Conservation (phyloP, 2,888 invertebrate genomes). For the Drosophila maculinotata region DNA sequence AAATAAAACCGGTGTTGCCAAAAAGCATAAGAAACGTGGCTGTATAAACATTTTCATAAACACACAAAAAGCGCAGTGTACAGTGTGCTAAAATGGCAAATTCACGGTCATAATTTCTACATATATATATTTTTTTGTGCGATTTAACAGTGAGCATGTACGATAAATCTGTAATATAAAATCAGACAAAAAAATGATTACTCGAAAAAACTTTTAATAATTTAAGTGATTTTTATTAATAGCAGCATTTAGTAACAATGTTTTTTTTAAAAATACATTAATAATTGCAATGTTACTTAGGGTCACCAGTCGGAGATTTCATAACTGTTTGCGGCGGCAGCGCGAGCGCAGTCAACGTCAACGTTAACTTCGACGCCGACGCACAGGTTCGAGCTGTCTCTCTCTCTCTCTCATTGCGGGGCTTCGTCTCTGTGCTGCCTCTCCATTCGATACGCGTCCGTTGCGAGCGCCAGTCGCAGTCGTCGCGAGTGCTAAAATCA, state of each 20-base stretch:
- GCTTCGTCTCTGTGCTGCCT: conserved; percentile 53
- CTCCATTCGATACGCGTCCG: conserved; percentile 76
- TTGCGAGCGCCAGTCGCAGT: conserved; percentile 65
- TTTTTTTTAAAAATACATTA: not conserved
- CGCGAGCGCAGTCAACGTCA: conserved; percentile 7
- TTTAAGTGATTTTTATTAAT: not conserved
- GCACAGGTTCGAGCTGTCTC: conserved; percentile 54
- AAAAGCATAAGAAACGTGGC: conserved; percentile 37
- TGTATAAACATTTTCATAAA: conserved; percentile 32
- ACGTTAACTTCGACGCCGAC: conserved; percentile 49
- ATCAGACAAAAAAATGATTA: too few relatives aligned
- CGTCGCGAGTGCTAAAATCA: conserved; percentile 54
- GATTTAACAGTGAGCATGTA: too few relatives aligned
- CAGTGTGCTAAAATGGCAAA: conserved; percentile 21
- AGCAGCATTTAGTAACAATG: not conserved
- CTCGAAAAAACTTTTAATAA: not conserved
- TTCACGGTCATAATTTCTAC: not conserved
- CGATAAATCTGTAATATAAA: not conserved
- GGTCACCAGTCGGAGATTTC: conserved; percentile 27
- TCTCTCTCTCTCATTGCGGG: conserved; percentile 31
- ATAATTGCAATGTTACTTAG: conserved; percentile 17
- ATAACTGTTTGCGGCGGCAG: conserved; percentile 27
- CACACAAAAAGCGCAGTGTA: conserved; percentile 37
- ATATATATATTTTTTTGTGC: too few relatives aligned
- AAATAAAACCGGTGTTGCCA: conserved; percentile 58